These are phyloP conservation scores for Acanthis flammea DNA, from an alignment of 2,797 vertebrate genomes.

Conservation along the genomic window DNA sequence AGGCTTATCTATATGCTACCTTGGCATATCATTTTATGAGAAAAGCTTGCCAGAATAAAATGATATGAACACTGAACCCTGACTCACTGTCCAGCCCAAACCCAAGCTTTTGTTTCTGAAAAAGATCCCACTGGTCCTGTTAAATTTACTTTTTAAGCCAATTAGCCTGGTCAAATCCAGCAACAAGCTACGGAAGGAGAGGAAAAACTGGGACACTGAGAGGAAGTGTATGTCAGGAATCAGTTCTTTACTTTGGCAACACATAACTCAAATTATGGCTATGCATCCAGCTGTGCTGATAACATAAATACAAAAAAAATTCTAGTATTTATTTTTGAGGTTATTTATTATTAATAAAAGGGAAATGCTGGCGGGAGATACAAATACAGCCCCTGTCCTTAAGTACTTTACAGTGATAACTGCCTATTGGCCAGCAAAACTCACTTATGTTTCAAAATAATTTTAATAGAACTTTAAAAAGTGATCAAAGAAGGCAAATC, in stretches of 20 bases:
- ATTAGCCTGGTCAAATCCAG: background rate
- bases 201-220: background rate
- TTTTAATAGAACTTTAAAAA: background rate
- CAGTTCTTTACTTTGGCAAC: background rate
- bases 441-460: background rate
- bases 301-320: background rate
- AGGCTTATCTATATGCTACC: background rate
- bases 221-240: background rate
- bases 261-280: background rate
- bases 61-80: background rate
- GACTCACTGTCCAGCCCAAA: background rate
- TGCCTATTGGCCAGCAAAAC: background rate
- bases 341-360: background rate
- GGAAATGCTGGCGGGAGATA: background rate
- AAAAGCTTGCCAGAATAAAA: background rate
- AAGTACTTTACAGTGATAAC: background rate
- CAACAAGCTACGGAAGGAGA: background rate
- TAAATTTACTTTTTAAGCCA: background rate
- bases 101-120: background rate
- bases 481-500: background rate
- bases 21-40: background rate
- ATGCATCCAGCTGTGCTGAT: background rate
- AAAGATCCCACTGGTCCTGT: background rate
- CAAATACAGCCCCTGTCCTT: background rate
- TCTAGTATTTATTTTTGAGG: background rate